These are phyloP conservation scores for Exocentrus adspersus DNA, from an alignment of 2,888 invertebrate genomes.

Conservation along the genomic window DNA sequence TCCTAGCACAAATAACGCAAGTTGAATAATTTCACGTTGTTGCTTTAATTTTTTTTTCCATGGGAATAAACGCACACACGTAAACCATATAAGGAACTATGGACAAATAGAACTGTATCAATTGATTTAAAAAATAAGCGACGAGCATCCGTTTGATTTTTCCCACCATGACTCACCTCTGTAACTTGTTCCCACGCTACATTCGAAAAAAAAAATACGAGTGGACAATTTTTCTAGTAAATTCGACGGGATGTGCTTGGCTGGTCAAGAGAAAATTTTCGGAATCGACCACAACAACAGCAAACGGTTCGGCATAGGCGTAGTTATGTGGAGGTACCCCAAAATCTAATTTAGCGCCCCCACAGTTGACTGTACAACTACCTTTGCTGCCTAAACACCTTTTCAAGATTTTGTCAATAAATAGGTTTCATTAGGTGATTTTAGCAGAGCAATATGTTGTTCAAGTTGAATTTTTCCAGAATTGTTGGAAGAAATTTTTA, in stretches of 20 bases:
- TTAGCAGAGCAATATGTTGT: no score
- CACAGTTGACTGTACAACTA: no score
- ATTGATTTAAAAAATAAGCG: conserved; percentile 17
- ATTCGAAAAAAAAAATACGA: conserved; percentile 5
- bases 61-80: background rate
- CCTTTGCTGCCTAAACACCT: no score
- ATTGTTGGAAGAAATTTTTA: no score
- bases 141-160: conserved; percentile 13
- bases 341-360: no score
- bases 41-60: no score
- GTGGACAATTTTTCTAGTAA: background rate
- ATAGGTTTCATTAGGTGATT: no score
- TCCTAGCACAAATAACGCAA: background rate
- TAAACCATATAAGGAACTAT: conserved; percentile 9
- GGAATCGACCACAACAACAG: background rate
- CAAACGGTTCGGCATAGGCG: no score
- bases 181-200: background rate
- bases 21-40: no score
- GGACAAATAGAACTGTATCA: background rate
- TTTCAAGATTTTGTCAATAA: no score
- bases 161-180: conserved; percentile 21
- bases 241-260: background rate
- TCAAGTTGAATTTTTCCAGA: no score
- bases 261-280: background rate
- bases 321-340: no score